Conservation (phyloP, 2,113 vertebrate genomes). For the Panthera uncia region DNA sequence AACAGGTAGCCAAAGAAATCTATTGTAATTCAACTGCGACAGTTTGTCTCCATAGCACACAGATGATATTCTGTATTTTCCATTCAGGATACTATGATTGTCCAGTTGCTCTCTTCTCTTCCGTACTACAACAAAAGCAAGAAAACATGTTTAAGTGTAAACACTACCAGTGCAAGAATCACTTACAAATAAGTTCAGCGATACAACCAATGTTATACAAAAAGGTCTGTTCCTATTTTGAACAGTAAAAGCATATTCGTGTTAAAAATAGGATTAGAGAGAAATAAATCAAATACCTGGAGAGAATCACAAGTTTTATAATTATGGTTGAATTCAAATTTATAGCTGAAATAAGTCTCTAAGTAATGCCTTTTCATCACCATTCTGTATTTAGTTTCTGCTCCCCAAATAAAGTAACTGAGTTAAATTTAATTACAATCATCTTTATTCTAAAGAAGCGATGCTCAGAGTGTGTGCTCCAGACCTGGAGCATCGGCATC, state of each 20-base stretch:
- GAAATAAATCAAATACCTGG: neutral
- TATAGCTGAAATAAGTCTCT: neutral
- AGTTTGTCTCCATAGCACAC: neutral
- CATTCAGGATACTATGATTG: slow-evolving; percentile 82
- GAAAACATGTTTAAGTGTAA: slow-evolving; percentile 49
- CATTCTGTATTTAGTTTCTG: slow-evolving; percentile 5
- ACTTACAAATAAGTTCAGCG: neutral
- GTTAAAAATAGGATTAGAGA: neutral
- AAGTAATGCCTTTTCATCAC: neutral
- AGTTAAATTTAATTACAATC: neutral
- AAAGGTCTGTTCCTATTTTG: neutral
- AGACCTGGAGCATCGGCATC: neutral
- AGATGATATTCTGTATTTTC: neutral
- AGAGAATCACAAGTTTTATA: neutral
- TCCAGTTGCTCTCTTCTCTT: slow-evolving; percentile 87
- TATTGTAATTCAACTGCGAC: slow-evolving; percentile 40
- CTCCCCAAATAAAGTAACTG: neutral
- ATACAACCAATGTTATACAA: neutral
- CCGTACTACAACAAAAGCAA: slow-evolving; percentile 87
- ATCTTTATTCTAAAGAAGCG: neutral
- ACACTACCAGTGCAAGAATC: neutral
- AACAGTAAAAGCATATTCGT: neutral
- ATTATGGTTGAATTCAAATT: neutral
- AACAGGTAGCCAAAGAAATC: slow-evolving; percentile 71
- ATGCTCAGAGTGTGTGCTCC: neutral